Percentiles rank a stretch among this genome's conserved stretches.
Evolutionary conservation across 1,140 invertebrate species (phyloP).

Genomic region (Andrena cerasifolii): DNA sequence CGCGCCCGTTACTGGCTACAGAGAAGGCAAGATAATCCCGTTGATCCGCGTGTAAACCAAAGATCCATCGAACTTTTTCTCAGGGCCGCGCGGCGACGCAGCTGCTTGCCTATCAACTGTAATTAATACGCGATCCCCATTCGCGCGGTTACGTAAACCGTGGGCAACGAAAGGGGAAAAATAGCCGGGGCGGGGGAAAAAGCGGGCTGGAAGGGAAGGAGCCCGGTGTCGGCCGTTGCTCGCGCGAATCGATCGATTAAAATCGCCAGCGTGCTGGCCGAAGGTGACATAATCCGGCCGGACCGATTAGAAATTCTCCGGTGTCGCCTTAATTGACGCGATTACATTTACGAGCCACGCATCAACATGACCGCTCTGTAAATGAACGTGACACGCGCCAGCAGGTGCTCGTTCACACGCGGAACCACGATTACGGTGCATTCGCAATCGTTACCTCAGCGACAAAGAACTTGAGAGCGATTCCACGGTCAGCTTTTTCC

Average conservation of each 20-base stretch:
- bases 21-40: background rate
- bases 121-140: conserved; percentile 43
- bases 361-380: background rate
- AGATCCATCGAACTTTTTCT: conserved; percentile 31
- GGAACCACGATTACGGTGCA: background rate
- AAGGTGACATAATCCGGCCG: conserved; percentile 43
- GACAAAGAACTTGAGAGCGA: background rate
- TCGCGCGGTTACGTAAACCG: conserved; percentile 24
- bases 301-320: conserved; percentile 57
- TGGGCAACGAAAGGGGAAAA: background rate
- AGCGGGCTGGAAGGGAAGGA: background rate
- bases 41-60: conserved; percentile 18
- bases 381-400: conserved; percentile 39
- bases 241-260: conserved; percentile 46
- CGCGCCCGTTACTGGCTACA: background rate
- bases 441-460: background rate
- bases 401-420: conserved; percentile 41
- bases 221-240: background rate
- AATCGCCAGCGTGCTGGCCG: conserved; percentile 32
- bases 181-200: background rate
- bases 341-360: conserved; percentile 49
- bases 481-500: background rate
- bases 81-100: conserved; percentile 26
- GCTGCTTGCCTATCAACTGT: conserved; percentile 21
- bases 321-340: conserved; percentile 53